Evolutionary conservation across 2,888 invertebrate species (phyloP), one percentile per base, ranked within the genome.

Genomic region (Reticulitermes lucifugus): DNA sequence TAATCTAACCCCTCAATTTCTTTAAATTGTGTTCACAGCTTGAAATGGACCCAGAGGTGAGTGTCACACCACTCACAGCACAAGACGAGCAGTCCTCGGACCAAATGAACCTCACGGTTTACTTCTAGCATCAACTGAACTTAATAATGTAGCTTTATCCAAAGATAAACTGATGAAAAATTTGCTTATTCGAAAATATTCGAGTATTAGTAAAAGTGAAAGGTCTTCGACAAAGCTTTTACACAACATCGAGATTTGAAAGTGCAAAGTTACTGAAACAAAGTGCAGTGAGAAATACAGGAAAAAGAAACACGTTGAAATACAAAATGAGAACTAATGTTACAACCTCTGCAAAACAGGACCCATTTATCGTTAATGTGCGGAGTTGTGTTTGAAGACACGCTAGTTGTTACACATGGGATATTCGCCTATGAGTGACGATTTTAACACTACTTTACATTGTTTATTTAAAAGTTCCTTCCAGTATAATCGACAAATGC

Each of bases 71-170:
- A 1, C 88, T 90, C 82, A 89, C 89, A 59, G 88, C 88, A 55
- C 88, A 88, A 80, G 85, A 87, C 80, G 86, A 87, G 75, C 84
- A 85, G 41, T 86, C 85, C 77, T 80, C 84, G 21, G 94, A 94
- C 87, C 93, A 94, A 90, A 93, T 94, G 90, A 94, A 94, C 91
- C 93, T 95, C 89, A 95, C 95, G 86, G 95, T 95, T n/a, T 95
- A 95, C 91, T 95, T 95, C 91, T 95, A 84, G 70, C 55, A 70
- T 18, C 14, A 25, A n/a, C 43, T n/a, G 6, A 35, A 9, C 46
- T 12, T n/a, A 77, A 41, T 14, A 21, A 77, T 21, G 43, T 46
- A 77, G 77, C 77, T 77, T 77, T 46, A n/a, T 51, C 77, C 77
- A 77, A 77, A 77, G 77, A 77, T 1, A 41, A 73, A 73, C 73